Conservation (phyloP, 1,140 invertebrate species). For the Antheraea pernyi region DNA sequence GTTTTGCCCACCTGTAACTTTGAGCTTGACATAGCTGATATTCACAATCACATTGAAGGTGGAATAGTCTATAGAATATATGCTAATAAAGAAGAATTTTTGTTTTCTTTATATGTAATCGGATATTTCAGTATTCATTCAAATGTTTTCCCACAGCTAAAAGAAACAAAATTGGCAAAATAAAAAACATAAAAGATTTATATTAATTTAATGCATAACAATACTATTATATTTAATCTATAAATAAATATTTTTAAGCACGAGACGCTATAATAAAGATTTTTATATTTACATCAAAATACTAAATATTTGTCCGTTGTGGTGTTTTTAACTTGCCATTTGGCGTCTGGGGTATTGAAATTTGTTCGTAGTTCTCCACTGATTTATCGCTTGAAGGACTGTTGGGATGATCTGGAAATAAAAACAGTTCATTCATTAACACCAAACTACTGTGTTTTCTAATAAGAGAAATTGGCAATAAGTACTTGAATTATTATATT, state of each 20-base stretch:
- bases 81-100: too few relatives aligned
- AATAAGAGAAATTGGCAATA: too few relatives aligned
- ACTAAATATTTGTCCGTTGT: constrained; percentile 21
- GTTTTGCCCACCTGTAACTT: too few relatives aligned
- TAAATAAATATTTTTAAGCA: constrained; percentile 2
- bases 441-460: too few relatives aligned
- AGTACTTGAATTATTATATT: too few relatives aligned
- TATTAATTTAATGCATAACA: not conserved
- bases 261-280: not conserved
- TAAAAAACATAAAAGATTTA: not conserved
- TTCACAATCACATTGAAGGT: too few relatives aligned
- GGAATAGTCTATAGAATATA: too few relatives aligned
- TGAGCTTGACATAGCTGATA: too few relatives aligned
- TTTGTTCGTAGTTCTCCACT: constrained; percentile 69
- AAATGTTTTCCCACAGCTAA: too few relatives aligned
- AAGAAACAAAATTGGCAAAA: not conserved
- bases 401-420: constrained; percentile 48
- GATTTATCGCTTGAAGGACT: constrained; percentile 74
- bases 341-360: constrained; percentile 33
- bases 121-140: too few relatives aligned
- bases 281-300: not conserved
- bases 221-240: constrained; percentile 2
- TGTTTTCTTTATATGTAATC: too few relatives aligned
- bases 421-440: not conserved
- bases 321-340: constrained; percentile 55